These are phyloP conservation scores for Amiota minor DNA, from an alignment of 2,888 invertebrate genomes.

Conservation along the genomic window DNA sequence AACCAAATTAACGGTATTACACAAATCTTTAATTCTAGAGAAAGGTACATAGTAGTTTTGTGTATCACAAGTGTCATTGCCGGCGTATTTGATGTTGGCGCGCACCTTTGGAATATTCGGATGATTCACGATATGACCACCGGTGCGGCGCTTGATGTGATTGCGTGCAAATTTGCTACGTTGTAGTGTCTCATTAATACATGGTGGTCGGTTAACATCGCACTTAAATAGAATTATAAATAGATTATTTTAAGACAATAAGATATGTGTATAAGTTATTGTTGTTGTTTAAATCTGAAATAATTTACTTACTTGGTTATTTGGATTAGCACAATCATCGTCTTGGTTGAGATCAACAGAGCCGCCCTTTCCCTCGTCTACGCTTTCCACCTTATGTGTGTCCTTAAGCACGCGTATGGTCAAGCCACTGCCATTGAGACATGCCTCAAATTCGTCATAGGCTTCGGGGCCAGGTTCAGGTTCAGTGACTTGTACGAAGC, in stretches of 20 bases:
- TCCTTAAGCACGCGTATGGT: conserved; percentile 71
- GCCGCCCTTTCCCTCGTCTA: conserved; percentile 58
- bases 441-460: conserved; percentile 72
- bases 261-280: too few species aligned
- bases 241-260: too few species aligned
- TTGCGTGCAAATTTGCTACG: conserved; percentile 56
- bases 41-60: conserved; percentile 64
- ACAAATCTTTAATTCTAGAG: conserved; percentile 61
- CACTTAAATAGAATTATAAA: conserved; percentile 1
- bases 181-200: conserved; percentile 47
- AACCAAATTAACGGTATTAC: conserved; percentile 40
- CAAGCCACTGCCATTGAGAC: conserved; percentile 70
- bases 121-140: conserved; percentile 48
- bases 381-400: conserved; percentile 66
- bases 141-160: conserved; percentile 56
- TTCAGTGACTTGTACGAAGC: conserved; percentile 54
- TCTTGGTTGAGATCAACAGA: neutral
- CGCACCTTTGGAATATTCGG: conserved; percentile 68
- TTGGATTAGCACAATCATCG: conserved; percentile 32
- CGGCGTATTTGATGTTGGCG: conserved; percentile 72
- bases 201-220: conserved; percentile 30
- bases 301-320: conserved; percentile 30
- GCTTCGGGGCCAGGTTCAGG: conserved; percentile 68
- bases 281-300: neutral
- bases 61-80: conserved; percentile 61